These are phyloP conservation scores for Hypanus sabinus DNA, from an alignment of 2,113 vertebrate genomes.

Conservation along the genomic window DNA sequence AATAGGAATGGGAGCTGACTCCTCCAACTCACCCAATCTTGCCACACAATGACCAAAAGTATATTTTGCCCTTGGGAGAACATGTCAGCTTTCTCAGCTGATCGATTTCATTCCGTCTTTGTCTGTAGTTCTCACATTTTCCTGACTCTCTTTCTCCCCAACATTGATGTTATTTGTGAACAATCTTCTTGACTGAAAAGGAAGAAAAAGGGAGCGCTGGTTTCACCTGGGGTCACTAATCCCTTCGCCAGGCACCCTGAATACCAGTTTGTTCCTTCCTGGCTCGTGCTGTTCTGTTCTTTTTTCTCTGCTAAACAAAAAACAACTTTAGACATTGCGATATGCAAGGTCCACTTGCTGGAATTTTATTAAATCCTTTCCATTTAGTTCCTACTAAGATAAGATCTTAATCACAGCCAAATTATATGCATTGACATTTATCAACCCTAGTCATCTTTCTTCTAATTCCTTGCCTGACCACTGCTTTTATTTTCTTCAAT, in stretches of 20 bases:
- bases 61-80: neutral
- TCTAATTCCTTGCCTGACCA: slow-evolving; percentile 58
- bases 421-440: slow-evolving; percentile 76
- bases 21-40: neutral
- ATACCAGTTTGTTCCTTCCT: slow-evolving; percentile 52
- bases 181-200: slow-evolving; percentile 62
- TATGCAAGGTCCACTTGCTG: slow-evolving; percentile 49
- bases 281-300: slow-evolving; percentile 40
- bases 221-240: slow-evolving; percentile 45
- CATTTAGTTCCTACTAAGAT: slow-evolving; percentile 77
- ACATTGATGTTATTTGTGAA: neutral
- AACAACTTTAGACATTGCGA: slow-evolving; percentile 47
- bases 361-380: slow-evolving; percentile 68
- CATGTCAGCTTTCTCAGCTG: neutral
- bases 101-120: slow-evolving; percentile 40
- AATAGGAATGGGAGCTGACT: neutral
- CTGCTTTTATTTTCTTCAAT: slow-evolving; percentile 71
- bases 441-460: slow-evolving; percentile 66
- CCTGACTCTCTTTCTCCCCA: neutral
- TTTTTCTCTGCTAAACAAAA: slow-evolving; percentile 37
- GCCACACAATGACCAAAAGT: neutral
- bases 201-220: slow-evolving; percentile 41
- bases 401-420: slow-evolving; percentile 80
- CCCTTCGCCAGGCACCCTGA: slow-evolving; percentile 51
- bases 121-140: slow-evolving; percentile 27